These are phyloP conservation scores for Ciconia maguari DNA, from an alignment of 2,113 vertebrate genomes.

Conservation along the genomic window DNA sequence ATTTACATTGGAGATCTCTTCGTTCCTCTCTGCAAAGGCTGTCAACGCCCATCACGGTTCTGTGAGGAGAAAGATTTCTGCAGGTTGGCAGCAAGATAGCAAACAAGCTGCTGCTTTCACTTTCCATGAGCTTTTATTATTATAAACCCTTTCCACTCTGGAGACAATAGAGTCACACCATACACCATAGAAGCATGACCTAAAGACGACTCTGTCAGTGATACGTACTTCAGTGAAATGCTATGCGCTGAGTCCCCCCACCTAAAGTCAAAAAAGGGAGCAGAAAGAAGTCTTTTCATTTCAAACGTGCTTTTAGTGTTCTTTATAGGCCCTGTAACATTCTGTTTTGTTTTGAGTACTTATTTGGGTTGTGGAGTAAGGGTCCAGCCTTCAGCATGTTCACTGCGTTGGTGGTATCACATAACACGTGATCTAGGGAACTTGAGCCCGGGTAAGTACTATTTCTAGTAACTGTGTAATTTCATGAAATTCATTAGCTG, in stretches of 20 bases:
- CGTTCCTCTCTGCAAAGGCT: neutral
- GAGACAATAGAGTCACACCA: neutral
- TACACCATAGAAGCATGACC: neutral
- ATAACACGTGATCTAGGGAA: neutral
- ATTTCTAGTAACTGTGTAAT: neutral
- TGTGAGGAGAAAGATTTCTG: neutral
- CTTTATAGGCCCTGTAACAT: neutral
- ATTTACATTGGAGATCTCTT: neutral
- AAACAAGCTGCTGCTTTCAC: neutral
- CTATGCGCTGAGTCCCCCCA: too few species aligned
- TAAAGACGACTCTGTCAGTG: neutral
- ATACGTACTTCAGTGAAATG: neutral
- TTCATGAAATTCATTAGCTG: neutral
- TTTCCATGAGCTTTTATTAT: neutral
- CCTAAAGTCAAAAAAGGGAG: neutral
- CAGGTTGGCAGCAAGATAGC: constrained; percentile 1
- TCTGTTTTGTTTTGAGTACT: neutral
- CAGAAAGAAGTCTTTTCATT: neutral
- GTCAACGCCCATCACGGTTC: neutral
- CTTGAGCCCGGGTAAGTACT: neutral
- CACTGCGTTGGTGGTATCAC: neutral
- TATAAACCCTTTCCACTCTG: neutral
- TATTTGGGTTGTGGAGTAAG: neutral
- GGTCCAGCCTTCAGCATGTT: neutral
- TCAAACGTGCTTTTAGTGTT: neutral